Percentiles rank a stretch among this genome's conserved stretches.
Evolutionary conservation across 2,888 invertebrate genomes (phyloP).

Genomic region (Agriopis aurantiaria): DNA sequence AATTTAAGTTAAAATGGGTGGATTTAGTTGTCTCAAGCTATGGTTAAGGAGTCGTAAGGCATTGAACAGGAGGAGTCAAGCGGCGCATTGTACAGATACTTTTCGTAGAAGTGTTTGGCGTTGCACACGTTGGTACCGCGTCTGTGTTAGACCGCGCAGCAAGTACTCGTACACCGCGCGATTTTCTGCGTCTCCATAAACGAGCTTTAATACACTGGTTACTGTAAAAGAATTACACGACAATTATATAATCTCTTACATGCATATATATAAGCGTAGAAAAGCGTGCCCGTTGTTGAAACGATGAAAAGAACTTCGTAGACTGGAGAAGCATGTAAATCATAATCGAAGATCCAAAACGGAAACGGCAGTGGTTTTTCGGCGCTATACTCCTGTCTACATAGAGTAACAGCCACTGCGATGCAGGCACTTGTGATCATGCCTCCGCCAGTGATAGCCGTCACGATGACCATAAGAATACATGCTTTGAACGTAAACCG

Average conservation of each 20-base stretch:
- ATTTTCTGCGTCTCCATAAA: too few relatives aligned
- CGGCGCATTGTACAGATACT: too few relatives aligned
- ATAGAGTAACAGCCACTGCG: background rate
- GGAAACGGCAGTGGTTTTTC: constrained; percentile 33
- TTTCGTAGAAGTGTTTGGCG: too few relatives aligned
- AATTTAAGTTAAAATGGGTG: too few relatives aligned
- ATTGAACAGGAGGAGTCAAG: too few relatives aligned
- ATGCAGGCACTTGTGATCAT: constrained; percentile 18
- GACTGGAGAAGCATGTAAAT: constrained; percentile 22
- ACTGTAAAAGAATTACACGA: too few relatives aligned
- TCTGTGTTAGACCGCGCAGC: too few relatives aligned
- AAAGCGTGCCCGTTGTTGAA: background rate
- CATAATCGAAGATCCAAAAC: constrained; percentile 18
- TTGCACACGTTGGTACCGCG: too few relatives aligned
- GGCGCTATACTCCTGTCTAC: background rate
- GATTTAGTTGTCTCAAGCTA: too few relatives aligned
- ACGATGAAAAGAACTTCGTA: constrained; percentile 23
- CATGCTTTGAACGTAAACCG: constrained; percentile 31
- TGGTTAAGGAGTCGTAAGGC: too few relatives aligned
- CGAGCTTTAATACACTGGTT: too few relatives aligned
- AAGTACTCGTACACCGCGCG: too few relatives aligned
- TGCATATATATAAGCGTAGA: constrained; percentile 32
- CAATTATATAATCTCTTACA: constrained; percentile 1
- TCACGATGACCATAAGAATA: constrained; percentile 13
- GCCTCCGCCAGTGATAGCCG: constrained; percentile 1